These are phyloP conservation scores for Drosophila acutilabella DNA, from an alignment of 2,888 invertebrate species.

Conservation along the genomic window DNA sequence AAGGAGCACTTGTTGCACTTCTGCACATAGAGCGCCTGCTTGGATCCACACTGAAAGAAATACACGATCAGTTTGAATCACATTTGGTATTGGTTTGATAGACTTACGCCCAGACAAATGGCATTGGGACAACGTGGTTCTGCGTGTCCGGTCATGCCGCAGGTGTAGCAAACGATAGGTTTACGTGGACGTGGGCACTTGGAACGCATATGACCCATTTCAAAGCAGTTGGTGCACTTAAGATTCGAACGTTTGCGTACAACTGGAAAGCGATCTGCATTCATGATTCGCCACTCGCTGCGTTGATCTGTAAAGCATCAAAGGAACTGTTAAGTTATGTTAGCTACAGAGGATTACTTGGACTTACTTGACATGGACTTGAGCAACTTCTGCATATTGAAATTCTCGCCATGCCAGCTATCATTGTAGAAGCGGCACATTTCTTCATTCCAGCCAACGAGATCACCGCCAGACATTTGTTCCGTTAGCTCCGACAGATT, in stretches of 20 bases:
- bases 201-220: slow-evolving; percentile 88
- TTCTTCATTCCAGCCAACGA: slow-evolving; percentile 85
- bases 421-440: slow-evolving; percentile 89
- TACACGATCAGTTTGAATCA: not conserved
- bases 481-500: slow-evolving; percentile 45
- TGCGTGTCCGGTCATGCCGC: slow-evolving; percentile 88
- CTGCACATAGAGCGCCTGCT: slow-evolving; percentile 87
- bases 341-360: not conserved
- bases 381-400: slow-evolving; percentile 87
- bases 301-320: slow-evolving; percentile 41
- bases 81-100: too few species aligned
- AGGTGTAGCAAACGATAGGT: slow-evolving; percentile 88
- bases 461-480: slow-evolving; percentile 28
- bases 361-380: slow-evolving; percentile 88
- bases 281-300: slow-evolving; percentile 78
- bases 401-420: slow-evolving; percentile 88
- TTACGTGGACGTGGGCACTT: slow-evolving; percentile 87
- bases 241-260: slow-evolving; percentile 64
- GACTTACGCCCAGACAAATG: slow-evolving; percentile 89
- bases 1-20: slow-evolving; percentile 88
- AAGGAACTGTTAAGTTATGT: not conserved
- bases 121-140: slow-evolving; percentile 89
- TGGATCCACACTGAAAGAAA: slow-evolving; percentile 88
- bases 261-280: slow-evolving; percentile 79
- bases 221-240: slow-evolving; percentile 89